A percentile compares a stretch with the other conserved stretches of the same genome.
Evolutionary conservation across 2,113 vertebrate species (phyloP).

Genomic region (Mus musculus): GRCm39 chr7:71567001-71567500

Average conservation of each 20-base stretch:
- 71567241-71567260: background rate
- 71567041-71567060: background rate
- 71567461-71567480: background rate
- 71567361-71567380: background rate
- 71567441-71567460: background rate
- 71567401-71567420: background rate
- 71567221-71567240: background rate
- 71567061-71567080: background rate
- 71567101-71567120: background rate
- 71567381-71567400: background rate
- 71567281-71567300: background rate
- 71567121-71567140: background rate
- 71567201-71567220: background rate
- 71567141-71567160: accelerated
- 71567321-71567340: background rate
- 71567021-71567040: background rate
- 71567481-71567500: background rate
- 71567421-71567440: background rate
- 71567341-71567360: background rate
- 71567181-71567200: accelerated
- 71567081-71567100: background rate
- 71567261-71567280: accelerated
- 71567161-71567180: background rate
- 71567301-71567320: background rate
- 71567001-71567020: background rate